phyloP scores from a whole-genome alignment of 1,140 invertebrate species.

The Bathynomus jamesi region DNA sequence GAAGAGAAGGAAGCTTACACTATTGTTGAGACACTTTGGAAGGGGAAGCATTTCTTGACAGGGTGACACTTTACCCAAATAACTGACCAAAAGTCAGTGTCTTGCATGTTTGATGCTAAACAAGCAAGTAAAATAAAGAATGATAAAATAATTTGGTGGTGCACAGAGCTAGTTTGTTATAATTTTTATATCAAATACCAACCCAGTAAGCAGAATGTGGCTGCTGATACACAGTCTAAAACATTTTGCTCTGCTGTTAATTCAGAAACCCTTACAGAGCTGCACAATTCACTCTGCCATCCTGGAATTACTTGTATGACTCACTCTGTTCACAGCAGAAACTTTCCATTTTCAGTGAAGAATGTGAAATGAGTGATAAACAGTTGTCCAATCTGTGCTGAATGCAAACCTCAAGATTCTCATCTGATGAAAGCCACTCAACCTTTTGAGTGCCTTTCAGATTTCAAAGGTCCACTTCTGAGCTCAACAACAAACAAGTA shows the following conservation, averaged over 20 bases:
- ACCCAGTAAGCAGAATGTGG: too few relatives aligned
- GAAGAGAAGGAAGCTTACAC: slow-evolving; percentile 33
- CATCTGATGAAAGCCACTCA: too few relatives aligned
- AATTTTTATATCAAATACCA: slow-evolving; percentile 38
- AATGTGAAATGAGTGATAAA: too few relatives aligned
- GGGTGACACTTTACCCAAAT: slow-evolving; percentile 33
- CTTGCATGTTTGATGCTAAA: slow-evolving; percentile 36
- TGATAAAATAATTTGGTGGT: slow-evolving; percentile 38
- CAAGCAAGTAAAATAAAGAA: slow-evolving; percentile 38
- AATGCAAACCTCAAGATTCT: too few relatives aligned
- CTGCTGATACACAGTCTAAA: slow-evolving; percentile 38
- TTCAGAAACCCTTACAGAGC: neutral
- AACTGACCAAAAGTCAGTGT: too few relatives aligned
- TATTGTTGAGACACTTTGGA: slow-evolving; percentile 26
- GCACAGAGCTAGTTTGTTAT: slow-evolving; percentile 36
- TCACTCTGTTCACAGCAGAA: too few relatives aligned
- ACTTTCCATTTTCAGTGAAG: slow-evolving; percentile 34
- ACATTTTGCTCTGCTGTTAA: slow-evolving; percentile 35
- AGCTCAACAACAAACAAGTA: slow-evolving; percentile 37
- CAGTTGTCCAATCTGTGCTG: too few relatives aligned
- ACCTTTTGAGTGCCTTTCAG: slow-evolving; percentile 37
- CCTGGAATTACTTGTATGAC: slow-evolving; percentile 32
- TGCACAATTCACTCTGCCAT: slow-evolving; percentile 37
- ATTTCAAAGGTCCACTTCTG: slow-evolving; percentile 40
- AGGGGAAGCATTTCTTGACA: slow-evolving; percentile 32